Evolutionary conservation across 2,797 vertebrate species (phyloP).

Genomic region (Pantherophis alleghaniensis): DNA sequence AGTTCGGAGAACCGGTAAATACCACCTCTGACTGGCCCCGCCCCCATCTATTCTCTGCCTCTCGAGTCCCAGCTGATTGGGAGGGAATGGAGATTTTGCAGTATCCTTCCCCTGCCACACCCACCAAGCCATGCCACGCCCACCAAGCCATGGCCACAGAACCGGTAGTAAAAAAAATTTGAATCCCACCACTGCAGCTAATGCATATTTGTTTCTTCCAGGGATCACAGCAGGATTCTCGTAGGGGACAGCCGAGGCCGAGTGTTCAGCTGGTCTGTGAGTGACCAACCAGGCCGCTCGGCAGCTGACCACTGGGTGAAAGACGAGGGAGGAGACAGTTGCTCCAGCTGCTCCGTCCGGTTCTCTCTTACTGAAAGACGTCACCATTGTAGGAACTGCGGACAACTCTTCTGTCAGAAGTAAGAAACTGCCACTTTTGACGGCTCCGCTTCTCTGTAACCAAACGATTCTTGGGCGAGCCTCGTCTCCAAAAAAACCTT

Average conservation of each 20-base stretch:
- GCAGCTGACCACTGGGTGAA: constrained; percentile 99
- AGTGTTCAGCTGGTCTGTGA: constrained; percentile 98
- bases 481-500: not conserved
- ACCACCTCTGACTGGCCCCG: no score
- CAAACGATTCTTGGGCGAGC: not conserved
- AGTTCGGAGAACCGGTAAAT: no score
- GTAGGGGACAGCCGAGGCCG: constrained; percentile 91
- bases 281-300: constrained; percentile 92
- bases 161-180: no score
- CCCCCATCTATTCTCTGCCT: no score
- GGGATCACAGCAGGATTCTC: constrained; percentile 97
- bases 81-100: no score
- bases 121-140: no score
- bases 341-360: constrained; percentile 88
- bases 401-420: constrained; percentile 99
- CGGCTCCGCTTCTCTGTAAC: not conserved
- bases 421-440: constrained; percentile 73
- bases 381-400: constrained; percentile 97
- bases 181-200: not conserved
- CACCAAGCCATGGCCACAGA: no score
- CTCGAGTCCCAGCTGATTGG: no score
- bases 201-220: constrained; percentile 46
- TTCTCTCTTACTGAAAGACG: constrained; percentile 95
- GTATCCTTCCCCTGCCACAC: no score
- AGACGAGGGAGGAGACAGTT: constrained; percentile 96